Conservation (phyloP, 2,888 invertebrate genomes). For the Micropterix aruncella region DNA sequence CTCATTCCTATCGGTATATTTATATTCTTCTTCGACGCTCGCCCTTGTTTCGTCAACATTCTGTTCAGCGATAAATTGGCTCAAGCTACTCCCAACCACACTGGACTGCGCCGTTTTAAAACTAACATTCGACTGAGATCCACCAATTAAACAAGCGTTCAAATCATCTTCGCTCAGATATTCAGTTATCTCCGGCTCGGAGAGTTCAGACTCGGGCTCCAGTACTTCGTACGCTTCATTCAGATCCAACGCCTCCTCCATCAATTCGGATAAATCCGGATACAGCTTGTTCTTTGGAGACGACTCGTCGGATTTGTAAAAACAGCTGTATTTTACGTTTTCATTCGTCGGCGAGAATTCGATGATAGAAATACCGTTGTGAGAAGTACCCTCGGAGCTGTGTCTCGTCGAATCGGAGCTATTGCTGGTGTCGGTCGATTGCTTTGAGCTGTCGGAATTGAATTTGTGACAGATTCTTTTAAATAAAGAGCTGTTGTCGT, state of each 20-base stretch:
- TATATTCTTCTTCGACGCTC: conserved; percentile 57
- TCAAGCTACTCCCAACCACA: not conserved
- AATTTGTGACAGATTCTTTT: conserved; percentile 5
- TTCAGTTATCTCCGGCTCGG: not conserved
- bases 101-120: not conserved
- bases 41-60: conserved; percentile 24
- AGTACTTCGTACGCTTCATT: not conserved
- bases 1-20: conserved; percentile 57
- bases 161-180: not conserved
- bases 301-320: not conserved
- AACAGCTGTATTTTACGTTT: conserved; percentile 6
- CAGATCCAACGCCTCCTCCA: not conserved
- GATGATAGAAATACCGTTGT: conserved; percentile 6
- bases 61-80: not conserved
- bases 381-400: not conserved
- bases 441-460: not conserved
- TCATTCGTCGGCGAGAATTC: conserved; percentile 8
- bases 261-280: not conserved
- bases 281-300: not conserved
- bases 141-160: not conserved
- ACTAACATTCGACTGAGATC: not conserved
- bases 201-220: not conserved
- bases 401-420: not conserved
- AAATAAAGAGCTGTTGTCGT: conserved; percentile 3
- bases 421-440: not conserved